Base-by-base conservation (phyloP, 2,113 vertebrate species). In the Nerophis lumbriciformis region DNA sequence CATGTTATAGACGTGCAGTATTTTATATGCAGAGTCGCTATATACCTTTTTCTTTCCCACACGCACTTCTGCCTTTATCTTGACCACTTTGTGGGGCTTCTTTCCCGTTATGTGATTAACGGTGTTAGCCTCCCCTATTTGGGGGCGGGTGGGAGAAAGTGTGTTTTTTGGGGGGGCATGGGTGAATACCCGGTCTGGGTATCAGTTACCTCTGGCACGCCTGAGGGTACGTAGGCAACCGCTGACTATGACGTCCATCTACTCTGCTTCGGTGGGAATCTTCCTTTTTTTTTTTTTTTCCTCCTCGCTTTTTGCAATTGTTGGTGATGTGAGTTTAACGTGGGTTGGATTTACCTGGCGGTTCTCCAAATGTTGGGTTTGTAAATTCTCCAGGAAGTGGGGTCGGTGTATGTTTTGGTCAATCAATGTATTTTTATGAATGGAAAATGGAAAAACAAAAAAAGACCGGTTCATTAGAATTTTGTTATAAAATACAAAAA, bases 201-300 rank as follows among this genome's bases (percentile, higher is more conserved):
- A 87, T 89, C 57, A 56, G 80, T 88, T 87, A 84, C 81, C 68
- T 77, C 79, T 84, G 86, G 81, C 80, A 73, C 56, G 73, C 35
- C 52, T 16, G 45, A 60, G 70, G 69, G 66, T 71, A 82, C 76
- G 75, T 82, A 81, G 79, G 84, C 72, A 81, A 66, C 58, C 65
- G 64, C 64, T 59, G 76, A 64, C 75, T 69, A 72, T 86, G 81
- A 88, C 80, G 73, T 76, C 44, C 65, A 73, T 78, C 61, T 63
- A 45, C 79, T 77, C 69, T 53, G 76, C 65, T 81, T 63, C 50
- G 51, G 59, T 64, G 75, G 77, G 73, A 85, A 82, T 78, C 45
- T 9, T 39, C 56, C 3, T 60, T 74, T 69, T 73, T 39, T 48
- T 11, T 50, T 61, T 63, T 58, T 48, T 47, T 75, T 75, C 28